Conservation (phyloP, 2,888 invertebrate genomes). For the Diachrysia chrysitis region DNA sequence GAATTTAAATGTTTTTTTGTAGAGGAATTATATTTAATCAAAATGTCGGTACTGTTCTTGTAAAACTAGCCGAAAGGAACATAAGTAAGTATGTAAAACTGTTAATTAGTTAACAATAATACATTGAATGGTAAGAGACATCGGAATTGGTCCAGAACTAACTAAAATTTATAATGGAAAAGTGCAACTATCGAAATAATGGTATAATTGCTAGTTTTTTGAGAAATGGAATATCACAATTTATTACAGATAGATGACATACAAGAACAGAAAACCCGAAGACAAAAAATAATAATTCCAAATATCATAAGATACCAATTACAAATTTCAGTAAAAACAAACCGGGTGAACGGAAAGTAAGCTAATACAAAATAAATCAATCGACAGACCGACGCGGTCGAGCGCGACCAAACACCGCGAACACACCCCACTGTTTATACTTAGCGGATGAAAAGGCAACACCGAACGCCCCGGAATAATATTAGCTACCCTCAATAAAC, state of each 20-base stretch:
- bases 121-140: too few relatives aligned
- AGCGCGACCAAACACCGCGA: slow-evolving; percentile 82
- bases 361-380: slow-evolving; percentile 85
- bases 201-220: too few relatives aligned
- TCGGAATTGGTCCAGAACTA: too few relatives aligned
- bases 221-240: too few relatives aligned
- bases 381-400: slow-evolving; percentile 78
- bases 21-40: background rate
- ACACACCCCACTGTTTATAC: slow-evolving; percentile 89
- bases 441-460: slow-evolving; percentile 89
- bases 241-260: background rate
- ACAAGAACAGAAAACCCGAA: background rate
- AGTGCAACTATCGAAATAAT: too few relatives aligned
- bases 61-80: too few relatives aligned
- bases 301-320: slow-evolving; percentile 39
- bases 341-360: slow-evolving; percentile 62
- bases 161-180: too few relatives aligned
- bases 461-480: slow-evolving; percentile 88
- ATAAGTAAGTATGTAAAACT: too few relatives aligned
- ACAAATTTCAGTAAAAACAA: slow-evolving; percentile 48
- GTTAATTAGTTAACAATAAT: too few relatives aligned
- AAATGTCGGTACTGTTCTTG: too few relatives aligned
- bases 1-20: background rate
- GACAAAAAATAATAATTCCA: slow-evolving; percentile 6
- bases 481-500: slow-evolving; percentile 88